Conservation (phyloP, 92 coral and sea anemone species). For the Zoanthus sansibaricus region DNA sequence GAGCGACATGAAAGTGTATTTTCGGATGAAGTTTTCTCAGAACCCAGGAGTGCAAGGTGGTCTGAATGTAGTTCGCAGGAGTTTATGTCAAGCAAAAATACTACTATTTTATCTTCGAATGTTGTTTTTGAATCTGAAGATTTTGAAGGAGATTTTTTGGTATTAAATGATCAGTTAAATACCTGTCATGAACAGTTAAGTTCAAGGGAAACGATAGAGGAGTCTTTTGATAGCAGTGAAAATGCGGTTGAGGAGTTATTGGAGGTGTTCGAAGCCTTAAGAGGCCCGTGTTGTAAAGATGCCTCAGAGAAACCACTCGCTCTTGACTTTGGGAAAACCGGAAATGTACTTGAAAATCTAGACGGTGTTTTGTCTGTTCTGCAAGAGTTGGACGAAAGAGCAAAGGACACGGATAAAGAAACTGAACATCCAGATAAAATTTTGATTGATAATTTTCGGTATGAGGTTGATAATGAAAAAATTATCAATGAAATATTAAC, state of each 20-base stretch:
- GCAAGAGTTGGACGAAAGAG: conserved; percentile 13
- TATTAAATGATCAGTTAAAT: conserved; percentile 16
- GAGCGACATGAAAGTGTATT: conserved; percentile 9
- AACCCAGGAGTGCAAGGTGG: not conserved
- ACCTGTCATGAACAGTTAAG: not conserved
- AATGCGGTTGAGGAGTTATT: conserved; percentile 28
- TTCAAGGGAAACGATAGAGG: not conserved
- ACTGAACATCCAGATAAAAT: not conserved
- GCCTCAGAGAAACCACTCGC: not conserved
- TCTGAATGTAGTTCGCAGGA: conserved; percentile 1
- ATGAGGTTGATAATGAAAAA: not conserved
- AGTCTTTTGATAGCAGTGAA: conserved; percentile 25
- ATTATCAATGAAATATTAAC: not conserved
- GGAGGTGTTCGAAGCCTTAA: conserved; percentile 36
- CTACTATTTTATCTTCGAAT: not conserved
- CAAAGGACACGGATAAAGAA: conserved; percentile 3
- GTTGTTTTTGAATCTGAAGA: not conserved
- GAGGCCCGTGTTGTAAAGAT: conserved; percentile 7
- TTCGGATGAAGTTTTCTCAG: conserved; percentile 34
- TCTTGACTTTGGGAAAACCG: not conserved
- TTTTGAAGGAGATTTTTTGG: not conserved
- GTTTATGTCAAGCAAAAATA: conserved; percentile 24
- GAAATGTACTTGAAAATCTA: conserved; percentile 21
- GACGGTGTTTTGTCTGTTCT: conserved; percentile 32
- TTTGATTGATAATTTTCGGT: not conserved